Percentiles rank a stretch among this genome's conserved stretches.
Evolutionary conservation across 2,797 vertebrate species (phyloP).

Genomic region (Hoplostethus mediterraneus): DNA sequence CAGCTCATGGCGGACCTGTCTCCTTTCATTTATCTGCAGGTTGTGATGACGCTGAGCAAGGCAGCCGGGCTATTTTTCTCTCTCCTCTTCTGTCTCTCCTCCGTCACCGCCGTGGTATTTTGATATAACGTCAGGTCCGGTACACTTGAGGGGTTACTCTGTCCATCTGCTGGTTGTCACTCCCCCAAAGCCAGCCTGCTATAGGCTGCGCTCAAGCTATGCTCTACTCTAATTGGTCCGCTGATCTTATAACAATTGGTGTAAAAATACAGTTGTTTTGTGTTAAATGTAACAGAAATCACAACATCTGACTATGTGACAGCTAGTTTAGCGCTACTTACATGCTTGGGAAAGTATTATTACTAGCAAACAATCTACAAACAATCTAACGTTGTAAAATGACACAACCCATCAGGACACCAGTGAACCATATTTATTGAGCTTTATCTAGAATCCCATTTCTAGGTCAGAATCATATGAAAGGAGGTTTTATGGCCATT

Average conservation of each 20-base stretch:
- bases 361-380: no score
- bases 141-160: constrained; percentile 25
- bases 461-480: no score
- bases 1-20: constrained; percentile 42
- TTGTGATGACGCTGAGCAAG: constrained; percentile 24
- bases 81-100: constrained; percentile 9
- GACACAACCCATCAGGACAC: no score
- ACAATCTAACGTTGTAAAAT: no score
- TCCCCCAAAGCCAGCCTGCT: not conserved
- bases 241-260: not conserved
- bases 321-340: not conserved
- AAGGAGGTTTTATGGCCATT: no score
- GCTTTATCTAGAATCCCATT: no score
- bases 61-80: not conserved
- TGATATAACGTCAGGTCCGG: not conserved
- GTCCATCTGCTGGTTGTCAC: constrained; percentile 55
- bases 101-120: not conserved
- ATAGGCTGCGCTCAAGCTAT: constrained; percentile 4
- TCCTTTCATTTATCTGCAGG: constrained; percentile 39
- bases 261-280: constrained; percentile 6
- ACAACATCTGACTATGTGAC: not conserved
- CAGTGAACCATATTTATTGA: no score
- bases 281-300: not conserved
- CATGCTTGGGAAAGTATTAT: no score
- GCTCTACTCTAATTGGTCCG: not conserved